These are phyloP conservation scores for Drosophila rufa DNA, from an alignment of 1,140 invertebrate species.

Conservation along the genomic window DNA sequence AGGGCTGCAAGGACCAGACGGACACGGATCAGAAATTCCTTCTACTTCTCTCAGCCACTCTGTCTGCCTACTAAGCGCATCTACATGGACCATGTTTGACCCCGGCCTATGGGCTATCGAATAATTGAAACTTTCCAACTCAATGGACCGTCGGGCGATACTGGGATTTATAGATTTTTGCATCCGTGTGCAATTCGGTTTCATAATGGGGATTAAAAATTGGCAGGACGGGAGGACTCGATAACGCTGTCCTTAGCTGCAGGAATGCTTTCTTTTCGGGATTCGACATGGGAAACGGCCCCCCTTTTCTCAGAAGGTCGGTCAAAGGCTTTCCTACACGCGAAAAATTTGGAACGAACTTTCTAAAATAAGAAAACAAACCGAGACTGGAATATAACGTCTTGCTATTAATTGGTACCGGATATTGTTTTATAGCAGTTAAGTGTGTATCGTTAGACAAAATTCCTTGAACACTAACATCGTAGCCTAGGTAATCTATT, in stretches of 20 bases:
- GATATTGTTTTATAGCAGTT: background rate
- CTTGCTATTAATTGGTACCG: too few species aligned
- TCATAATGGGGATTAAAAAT: background rate
- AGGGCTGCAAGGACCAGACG: too few species aligned
- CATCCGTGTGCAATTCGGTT: slow-evolving; percentile 1
- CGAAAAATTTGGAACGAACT: too few species aligned
- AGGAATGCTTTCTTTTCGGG: background rate
- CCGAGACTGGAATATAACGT: too few species aligned
- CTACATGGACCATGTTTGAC: too few species aligned
- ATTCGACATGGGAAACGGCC: background rate
- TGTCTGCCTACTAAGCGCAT: too few species aligned
- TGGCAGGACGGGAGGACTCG: background rate
- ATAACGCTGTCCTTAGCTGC: background rate
- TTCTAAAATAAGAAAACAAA: background rate
- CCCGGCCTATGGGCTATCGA: background rate
- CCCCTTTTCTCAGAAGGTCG: background rate
- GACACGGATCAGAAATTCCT: too few species aligned
- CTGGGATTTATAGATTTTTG: slow-evolving; percentile 1
- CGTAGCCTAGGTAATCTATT: slow-evolving; percentile 4
- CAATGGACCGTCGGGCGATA: background rate
- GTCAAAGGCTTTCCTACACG: too few species aligned
- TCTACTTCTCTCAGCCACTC: too few species aligned
- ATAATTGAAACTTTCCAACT: too few species aligned
- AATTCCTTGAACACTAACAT: background rate
- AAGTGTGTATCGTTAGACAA: background rate